Base-by-base conservation (phyloP, 2,888 invertebrate genomes). In the Zhuqinia jingwanae region DNA sequence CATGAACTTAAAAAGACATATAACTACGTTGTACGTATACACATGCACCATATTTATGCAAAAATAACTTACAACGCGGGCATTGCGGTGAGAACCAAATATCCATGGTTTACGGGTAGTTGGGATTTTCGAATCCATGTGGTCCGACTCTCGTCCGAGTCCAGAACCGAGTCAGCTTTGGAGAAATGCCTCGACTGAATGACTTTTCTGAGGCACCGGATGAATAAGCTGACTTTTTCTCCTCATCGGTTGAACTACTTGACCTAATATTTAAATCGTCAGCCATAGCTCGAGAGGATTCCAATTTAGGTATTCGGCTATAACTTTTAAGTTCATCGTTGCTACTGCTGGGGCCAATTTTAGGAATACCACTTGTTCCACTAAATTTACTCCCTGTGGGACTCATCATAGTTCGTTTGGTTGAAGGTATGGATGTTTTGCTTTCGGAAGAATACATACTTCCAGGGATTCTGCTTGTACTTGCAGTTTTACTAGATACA, bases 11-110 rank as follows among this genome's bases (percentile, higher is more conserved):
- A n/a, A n/a, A n/a, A n/a, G n/a, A n/a, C n/a, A n/a, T n/a, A n/a
- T n/a, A n/a, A n/a, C 25, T 88, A 90, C 88, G 90, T 90, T 91
- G 83, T 90, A 90, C 79, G 89, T 89, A 30, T 17, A 15, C 6
- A 36, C 20, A 6, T 53, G n/a, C 17, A 27, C n/a, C 13, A 0
- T 60, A 15, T 60, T n/a, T 45, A n/a, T n/a, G n/a, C n/a, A 36
- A 36, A 36, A 8, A 36, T 36, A 36, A 90, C 92, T 91, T 91
- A 94, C 93, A 88, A 94, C 94, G 88, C 93, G 93, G 56, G 93
- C 93, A 90, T 94, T 93, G 90, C 92, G 93, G 90, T 94, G 94
- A n/a, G 92, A 92, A 53, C 94, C 94, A 91, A 94, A 94, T 91
- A 94, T 93, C 94, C 94, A 94, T 5, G 90, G 90, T 84, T 91